Evolutionary conservation across 2,797 vertebrate species (phyloP), one percentile per base, ranked within the genome.

Genomic region (Orestias chungarensis): DNA sequence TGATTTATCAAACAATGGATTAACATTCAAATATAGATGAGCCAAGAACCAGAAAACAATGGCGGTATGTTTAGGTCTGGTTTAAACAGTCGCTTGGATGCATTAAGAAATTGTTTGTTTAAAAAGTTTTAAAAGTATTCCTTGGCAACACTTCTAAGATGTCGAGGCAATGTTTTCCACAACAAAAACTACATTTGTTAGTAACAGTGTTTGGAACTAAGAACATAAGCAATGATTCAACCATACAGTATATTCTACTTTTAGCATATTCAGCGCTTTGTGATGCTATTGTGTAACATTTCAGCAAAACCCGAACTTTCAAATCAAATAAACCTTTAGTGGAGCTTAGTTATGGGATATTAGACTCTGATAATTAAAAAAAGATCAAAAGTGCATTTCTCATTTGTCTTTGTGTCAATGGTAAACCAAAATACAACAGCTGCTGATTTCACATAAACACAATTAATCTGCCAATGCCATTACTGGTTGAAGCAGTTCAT

Each of bases 361-460:
- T 11, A 52, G 12, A n/a, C n/a, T n/a, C n/a, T 47, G 43, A 44
- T 17, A 6, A 44, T 17, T 44, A 5, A 73, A 83, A 79, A 35
- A 42, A 54, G 55, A 44, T 78, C 59, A 57, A 44, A 68, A 43
- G 78, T n/a, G 18, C 33, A 65, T 50, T 8, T 77, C 64, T 35
- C 8, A 18, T 76, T 42, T 76, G 55, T 75, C 72, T 59, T 75
- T 12, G 4, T 64, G 59, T 42, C 11, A 61, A 18, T 27, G 81
- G 47, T 71, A 35, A 3, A 61, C 18, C 0, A 62, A 11, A 6
- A 49, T 71, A 68, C 65, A 43, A 40, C n/a, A 78, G 44, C 33
- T 57, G 52, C 42, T 74, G 61, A 82, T 78, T 71, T 82, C 72
- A 80, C 67, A 72, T 66, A 83, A 85, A 82, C 65, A 79, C 61